phyloP scores from a whole-genome alignment of 2,113 vertebrate species.

The Plecturocebus donacophilus region DNA sequence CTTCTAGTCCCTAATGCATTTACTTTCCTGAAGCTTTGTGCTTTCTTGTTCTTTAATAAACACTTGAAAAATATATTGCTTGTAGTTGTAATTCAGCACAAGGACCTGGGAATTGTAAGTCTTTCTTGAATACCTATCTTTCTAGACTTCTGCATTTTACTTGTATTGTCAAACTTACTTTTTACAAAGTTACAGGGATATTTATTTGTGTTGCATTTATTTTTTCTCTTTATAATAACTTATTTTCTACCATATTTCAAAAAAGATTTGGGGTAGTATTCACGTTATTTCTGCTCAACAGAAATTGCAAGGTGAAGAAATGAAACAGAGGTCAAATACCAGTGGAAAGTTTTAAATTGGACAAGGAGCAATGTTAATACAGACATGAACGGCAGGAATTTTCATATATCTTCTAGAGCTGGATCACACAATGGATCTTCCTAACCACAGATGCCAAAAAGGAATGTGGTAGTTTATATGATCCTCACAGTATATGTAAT shows the following conservation, averaged over 20 bases:
- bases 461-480: background rate
- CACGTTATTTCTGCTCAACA: background rate
- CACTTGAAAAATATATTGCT: conserved; percentile 81
- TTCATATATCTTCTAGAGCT: background rate
- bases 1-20: conserved; percentile 80
- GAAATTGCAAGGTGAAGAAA: background rate
- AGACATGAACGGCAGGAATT: background rate
- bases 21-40: conserved; percentile 81
- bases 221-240: background rate
- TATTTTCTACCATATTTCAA: background rate
- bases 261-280: background rate
- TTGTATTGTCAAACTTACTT: conserved; percentile 34
- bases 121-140: conserved; percentile 74
- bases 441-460: background rate
- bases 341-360: background rate
- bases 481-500: background rate
- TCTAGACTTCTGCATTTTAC: conserved; percentile 53
- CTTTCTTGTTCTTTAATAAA: conserved; percentile 81
- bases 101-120: conserved; percentile 61
- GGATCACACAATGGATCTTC: background rate
- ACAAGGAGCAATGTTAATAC: background rate
- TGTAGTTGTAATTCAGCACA: conserved; percentile 70
- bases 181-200: background rate
- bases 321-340: background rate
- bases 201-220: background rate